Percentiles rank a stretch among this genome's conserved stretches.
Evolutionary conservation across 2,113 vertebrate genomes (phyloP).

Genomic region (human (Homo sapiens)): GRCh38 chr13:51343501-51344000

Average conservation of each 20-base stretch:
- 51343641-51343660: neutral
- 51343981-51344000: neutral
- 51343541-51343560: neutral
- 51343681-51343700: neutral
- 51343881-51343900: neutral
- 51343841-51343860: neutral
- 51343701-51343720: neutral
- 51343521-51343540: neutral
- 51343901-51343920: neutral
- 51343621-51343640: neutral
- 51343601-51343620: neutral
- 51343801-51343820: neutral
- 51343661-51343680: constrained; percentile 13
- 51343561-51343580: neutral
- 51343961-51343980: neutral
- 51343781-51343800: neutral
- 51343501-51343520: neutral
- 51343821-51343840: neutral
- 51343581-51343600: neutral
- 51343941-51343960: neutral
- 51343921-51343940: neutral
- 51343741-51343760: neutral
- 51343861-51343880: neutral
- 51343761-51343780: neutral
- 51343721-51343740: neutral